Evolutionary conservation across 1,140 invertebrate genomes (phyloP).

Genomic region (Uloborus diversus): DNA sequence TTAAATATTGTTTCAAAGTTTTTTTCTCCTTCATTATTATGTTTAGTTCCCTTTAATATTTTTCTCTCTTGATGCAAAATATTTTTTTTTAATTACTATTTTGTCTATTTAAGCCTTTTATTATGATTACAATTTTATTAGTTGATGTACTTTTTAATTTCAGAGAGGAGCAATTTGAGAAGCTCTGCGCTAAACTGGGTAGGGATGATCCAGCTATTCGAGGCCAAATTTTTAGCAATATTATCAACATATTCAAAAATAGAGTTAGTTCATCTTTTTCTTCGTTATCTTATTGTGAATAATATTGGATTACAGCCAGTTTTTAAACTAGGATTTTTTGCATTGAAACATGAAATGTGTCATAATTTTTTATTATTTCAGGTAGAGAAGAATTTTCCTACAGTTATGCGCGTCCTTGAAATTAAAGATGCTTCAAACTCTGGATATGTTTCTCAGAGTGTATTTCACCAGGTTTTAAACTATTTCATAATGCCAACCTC

Average conservation of each 20-base stretch:
- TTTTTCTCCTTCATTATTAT: too few relatives aligned
- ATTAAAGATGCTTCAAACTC: neutral
- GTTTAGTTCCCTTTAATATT: too few relatives aligned
- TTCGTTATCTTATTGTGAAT: neutral
- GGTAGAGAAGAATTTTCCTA: slow-evolving; percentile 23
- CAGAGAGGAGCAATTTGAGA: slow-evolving; percentile 16
- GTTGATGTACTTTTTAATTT: neutral
- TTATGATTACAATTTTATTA: too few relatives aligned
- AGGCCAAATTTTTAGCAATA: slow-evolving; percentile 22
- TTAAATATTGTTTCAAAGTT: too few relatives aligned
- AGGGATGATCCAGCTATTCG: slow-evolving; percentile 42
- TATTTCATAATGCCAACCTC: slow-evolving; percentile 49
- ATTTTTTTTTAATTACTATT: too few relatives aligned
- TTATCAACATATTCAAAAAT: slow-evolving; percentile 13
- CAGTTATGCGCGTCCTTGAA: slow-evolving; percentile 12
- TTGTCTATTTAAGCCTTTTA: too few relatives aligned
- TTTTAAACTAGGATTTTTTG: neutral
- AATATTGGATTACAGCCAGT: neutral
- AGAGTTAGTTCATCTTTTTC: neutral
- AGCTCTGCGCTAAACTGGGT: slow-evolving; percentile 25
- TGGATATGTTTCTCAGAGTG: slow-evolving; percentile 5
- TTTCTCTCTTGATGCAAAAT: too few relatives aligned
- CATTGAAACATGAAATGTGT: too few relatives aligned
- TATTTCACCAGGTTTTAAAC: slow-evolving; percentile 42
- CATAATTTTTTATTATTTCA: neutral